These are phyloP conservation scores for Papio anubis DNA, from an alignment of 2,113 vertebrate genomes.

Conservation along the genomic window DNA sequence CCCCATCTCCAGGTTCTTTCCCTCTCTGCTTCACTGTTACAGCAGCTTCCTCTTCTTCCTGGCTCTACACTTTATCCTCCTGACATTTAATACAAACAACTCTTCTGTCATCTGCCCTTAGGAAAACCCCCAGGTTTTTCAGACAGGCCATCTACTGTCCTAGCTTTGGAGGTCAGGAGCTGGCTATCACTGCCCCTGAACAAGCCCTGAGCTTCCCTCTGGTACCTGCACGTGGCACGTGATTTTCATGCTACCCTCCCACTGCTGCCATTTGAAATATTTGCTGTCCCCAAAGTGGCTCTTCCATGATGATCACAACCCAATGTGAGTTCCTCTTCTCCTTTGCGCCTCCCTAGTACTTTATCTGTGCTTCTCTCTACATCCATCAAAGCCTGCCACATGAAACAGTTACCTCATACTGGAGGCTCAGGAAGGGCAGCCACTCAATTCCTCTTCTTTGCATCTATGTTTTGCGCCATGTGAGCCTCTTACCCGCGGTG, in stretches of 20 bases:
- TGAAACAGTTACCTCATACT: background rate
- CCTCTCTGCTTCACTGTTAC: background rate
- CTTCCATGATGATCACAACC: too few species aligned
- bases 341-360: background rate
- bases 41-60: background rate
- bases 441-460: background rate
- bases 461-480: rapidly evolving
- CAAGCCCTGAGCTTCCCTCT: background rate
- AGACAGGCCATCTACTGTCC: too few species aligned
- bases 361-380: background rate
- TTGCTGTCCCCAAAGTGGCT: background rate
- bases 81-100: background rate
- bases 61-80: background rate
- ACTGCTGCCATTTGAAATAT: background rate
- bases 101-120: background rate
- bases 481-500: rapidly evolving
- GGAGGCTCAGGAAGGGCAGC: background rate
- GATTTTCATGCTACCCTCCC: background rate
- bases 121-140: background rate
- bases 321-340: rapidly evolving
- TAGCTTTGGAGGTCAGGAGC: background rate
- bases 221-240: rapidly evolving
- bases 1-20: rapidly evolving
- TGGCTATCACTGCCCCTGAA: rapidly evolving
- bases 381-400: background rate